These are phyloP conservation scores for Microhierax caerulescens DNA, from an alignment of 2,797 vertebrate species.

Conservation along the genomic window DNA sequence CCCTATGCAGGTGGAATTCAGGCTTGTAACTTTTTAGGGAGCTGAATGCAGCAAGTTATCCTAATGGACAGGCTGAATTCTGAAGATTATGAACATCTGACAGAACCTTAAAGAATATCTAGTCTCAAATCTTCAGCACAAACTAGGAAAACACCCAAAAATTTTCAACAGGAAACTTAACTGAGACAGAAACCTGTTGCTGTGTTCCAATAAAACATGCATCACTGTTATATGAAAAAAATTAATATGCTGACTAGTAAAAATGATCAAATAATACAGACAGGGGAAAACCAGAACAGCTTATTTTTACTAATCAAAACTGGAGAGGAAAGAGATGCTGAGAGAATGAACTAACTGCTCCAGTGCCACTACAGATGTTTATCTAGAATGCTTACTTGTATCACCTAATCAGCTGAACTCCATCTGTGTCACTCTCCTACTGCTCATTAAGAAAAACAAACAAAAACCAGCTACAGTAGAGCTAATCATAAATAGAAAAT, in stretches of 20 bases:
- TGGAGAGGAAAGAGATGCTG: background rate
- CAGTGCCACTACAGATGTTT: constrained; percentile 4
- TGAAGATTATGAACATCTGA: background rate
- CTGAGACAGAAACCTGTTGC: background rate
- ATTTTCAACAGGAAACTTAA: background rate
- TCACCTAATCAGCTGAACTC: constrained; percentile 8
- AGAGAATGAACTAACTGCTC: background rate
- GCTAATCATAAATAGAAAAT: background rate
- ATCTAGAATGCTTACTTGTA: background rate
- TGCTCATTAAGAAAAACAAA: constrained; percentile 5
- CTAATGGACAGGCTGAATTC: background rate
- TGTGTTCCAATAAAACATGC: background rate
- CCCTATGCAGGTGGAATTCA: background rate
- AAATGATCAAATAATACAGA: background rate
- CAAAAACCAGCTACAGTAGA: background rate
- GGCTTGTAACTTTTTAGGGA: background rate
- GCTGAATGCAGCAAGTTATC: background rate
- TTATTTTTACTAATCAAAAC: background rate
- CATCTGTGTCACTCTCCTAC: constrained; percentile 10
- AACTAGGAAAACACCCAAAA: background rate
- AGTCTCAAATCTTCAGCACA: background rate
- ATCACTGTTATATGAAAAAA: background rate
- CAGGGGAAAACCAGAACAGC: background rate
- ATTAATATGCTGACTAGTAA: background rate
- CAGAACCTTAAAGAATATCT: background rate